phyloP scores from a whole-genome alignment of 2,888 invertebrate genomes.

The Ommatoiulus sabulosus region DNA sequence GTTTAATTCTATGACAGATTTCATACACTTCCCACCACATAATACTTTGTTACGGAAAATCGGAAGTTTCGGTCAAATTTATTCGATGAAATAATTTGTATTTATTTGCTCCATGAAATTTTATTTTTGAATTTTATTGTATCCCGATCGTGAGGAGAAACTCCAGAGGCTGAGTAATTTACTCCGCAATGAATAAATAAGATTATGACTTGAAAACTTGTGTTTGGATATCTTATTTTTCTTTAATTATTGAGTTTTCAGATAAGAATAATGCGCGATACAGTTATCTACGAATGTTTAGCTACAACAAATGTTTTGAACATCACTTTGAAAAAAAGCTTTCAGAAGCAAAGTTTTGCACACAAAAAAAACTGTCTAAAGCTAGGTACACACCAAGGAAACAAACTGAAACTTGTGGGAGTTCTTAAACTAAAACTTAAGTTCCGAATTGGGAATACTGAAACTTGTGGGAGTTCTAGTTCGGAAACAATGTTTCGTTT shows the following conservation, averaged over 20 bases:
- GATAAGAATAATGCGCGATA: background rate
- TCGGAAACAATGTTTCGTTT: too few relatives aligned
- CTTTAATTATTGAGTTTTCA: background rate
- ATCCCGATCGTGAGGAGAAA: background rate
- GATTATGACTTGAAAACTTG: background rate
- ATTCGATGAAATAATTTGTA: background rate
- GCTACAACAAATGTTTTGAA: too few relatives aligned
- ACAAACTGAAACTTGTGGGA: too few relatives aligned
- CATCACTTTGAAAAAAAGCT: too few relatives aligned
- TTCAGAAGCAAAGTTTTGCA: too few relatives aligned
- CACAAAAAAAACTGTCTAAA: too few relatives aligned
- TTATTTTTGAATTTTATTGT: conserved; percentile 39
- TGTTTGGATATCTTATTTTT: background rate
- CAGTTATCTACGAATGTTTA: too few relatives aligned
- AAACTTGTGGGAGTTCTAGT: too few relatives aligned
- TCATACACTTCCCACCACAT: background rate
- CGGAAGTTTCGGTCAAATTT: conserved; percentile 1
- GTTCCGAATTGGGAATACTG: too few relatives aligned
- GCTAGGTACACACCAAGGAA: too few relatives aligned
- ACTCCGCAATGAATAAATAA: conserved; percentile 16
- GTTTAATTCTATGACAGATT: background rate
- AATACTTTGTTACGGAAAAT: background rate
- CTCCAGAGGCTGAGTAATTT: background rate
- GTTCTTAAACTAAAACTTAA: too few relatives aligned
- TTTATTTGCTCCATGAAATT: background rate